Percentiles rank a stretch among this genome's conserved stretches.
Conservation (phyloP, 2,797 vertebrate genomes). For the Halcyon chelicuti region DNA sequence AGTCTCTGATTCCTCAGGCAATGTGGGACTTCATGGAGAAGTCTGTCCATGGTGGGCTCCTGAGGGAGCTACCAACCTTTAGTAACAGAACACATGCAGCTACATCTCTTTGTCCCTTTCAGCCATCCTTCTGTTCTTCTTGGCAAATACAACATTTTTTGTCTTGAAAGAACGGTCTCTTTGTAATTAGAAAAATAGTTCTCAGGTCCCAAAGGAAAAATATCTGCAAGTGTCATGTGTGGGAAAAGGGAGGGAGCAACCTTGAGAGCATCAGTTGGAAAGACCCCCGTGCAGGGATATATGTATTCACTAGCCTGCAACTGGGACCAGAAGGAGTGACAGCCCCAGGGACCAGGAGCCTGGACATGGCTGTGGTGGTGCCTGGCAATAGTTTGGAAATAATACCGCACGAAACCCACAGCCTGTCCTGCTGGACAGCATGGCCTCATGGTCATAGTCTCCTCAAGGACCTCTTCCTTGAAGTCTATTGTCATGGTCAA, state of each 20-base stretch:
- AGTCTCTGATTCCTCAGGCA: not conserved
- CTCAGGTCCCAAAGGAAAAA: not conserved
- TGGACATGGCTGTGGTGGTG: not conserved
- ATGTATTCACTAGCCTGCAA: fast-evolving
- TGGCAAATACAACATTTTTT: not conserved
- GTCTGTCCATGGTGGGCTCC: not conserved
- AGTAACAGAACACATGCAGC: not conserved
- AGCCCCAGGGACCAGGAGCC: not conserved
- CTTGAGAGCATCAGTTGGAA: not conserved
- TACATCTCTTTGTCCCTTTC: not conserved
- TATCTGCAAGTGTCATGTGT: not conserved
- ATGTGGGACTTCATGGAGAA: not conserved
- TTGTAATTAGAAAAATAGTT: not conserved
- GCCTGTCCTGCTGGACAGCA: fast-evolving
- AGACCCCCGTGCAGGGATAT: not conserved
- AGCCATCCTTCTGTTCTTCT: not conserved
- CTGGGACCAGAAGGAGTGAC: not conserved
- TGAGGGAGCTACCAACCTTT: not conserved
- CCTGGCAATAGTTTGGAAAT: fast-evolving
- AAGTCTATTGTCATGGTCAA: not conserved
- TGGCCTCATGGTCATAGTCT: not conserved
- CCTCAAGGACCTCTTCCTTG: not conserved
- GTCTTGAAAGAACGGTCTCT: not conserved
- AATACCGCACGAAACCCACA: not conserved
- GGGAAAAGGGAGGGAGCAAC: not conserved